phyloP scores from a whole-genome alignment of 2,113 vertebrate genomes.

The Oncorhynchus kisutch region DNA sequence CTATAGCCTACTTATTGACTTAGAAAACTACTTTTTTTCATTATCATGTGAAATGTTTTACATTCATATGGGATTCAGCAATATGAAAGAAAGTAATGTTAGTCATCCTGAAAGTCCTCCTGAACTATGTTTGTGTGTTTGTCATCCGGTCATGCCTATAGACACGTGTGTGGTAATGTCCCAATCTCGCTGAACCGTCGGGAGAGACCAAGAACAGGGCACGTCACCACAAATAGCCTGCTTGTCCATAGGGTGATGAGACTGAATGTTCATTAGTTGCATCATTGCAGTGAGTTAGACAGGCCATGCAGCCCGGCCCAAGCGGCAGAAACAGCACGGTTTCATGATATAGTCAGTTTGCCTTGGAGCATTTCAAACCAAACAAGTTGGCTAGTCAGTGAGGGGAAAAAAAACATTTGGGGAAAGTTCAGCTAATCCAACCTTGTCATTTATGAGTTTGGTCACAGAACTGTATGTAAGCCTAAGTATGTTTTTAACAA shows the following conservation, averaged over 20 bases:
- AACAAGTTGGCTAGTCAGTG: neutral
- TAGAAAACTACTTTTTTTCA: no score
- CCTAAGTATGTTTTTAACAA: no score
- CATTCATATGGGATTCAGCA: no score
- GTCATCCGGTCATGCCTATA: neutral
- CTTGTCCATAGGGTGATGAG: conserved; percentile 32
- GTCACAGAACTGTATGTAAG: neutral
- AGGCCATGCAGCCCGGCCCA: conserved; percentile 26
- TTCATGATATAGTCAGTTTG: conserved; percentile 20
- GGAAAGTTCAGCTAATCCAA: neutral
- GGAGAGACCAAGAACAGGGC: neutral
- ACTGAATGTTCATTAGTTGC: conserved; percentile 48
- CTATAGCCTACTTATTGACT: no score
- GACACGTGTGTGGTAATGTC: conserved; percentile 8
- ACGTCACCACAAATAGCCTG: conserved; percentile 21
- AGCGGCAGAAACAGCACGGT: conserved; percentile 20
- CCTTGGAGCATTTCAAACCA: conserved; percentile 5
- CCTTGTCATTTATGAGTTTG: conserved; percentile 16
- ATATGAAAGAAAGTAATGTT: no score
- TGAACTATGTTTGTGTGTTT: no score
- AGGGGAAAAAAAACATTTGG: conserved; percentile 18
- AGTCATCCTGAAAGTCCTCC: no score
- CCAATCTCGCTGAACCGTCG: neutral
- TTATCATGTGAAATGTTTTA: no score
- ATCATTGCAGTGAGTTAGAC: conserved; percentile 47